These are phyloP conservation scores for Lonchura striata DNA, from an alignment of 2,113 vertebrate genomes.

Conservation along the genomic window DNA sequence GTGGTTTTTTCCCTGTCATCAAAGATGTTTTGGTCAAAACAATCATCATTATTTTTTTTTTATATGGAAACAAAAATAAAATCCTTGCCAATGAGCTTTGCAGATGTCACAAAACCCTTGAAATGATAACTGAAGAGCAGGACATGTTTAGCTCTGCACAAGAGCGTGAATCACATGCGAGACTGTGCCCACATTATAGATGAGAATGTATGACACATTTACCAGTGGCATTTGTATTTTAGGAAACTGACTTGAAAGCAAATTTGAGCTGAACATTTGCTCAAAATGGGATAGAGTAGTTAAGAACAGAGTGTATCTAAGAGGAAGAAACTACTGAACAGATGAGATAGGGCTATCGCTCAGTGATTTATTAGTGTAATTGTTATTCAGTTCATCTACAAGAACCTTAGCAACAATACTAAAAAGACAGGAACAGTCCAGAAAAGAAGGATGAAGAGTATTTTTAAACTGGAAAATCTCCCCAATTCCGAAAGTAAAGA, in stretches of 20 bases:
- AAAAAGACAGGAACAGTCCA: neutral
- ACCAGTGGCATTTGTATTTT: conserved; percentile 40
- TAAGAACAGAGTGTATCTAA: neutral
- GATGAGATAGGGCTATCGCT: neutral
- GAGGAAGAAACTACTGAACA: neutral
- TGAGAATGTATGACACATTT: conserved; percentile 46
- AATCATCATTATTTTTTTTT: neutral
- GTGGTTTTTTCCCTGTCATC: neutral
- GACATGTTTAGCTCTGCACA: neutral
- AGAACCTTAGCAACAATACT: neutral
- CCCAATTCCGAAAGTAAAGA: neutral
- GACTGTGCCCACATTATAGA: conserved; percentile 33
- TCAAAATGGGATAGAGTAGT: neutral
- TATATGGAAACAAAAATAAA: neutral
- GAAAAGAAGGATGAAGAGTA: neutral
- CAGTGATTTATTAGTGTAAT: neutral
- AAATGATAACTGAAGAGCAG: neutral
- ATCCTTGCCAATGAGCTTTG: neutral
- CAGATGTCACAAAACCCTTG: neutral
- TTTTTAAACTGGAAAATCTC: neutral
- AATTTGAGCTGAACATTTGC: conserved; percentile 12
- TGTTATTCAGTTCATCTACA: neutral
- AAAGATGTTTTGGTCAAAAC: neutral
- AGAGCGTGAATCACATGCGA: conserved; percentile 32
- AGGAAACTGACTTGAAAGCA: conserved; percentile 23